These are phyloP conservation scores for Guaruba guarouba DNA, from an alignment of 2,113 vertebrate species.

Conservation along the genomic window DNA sequence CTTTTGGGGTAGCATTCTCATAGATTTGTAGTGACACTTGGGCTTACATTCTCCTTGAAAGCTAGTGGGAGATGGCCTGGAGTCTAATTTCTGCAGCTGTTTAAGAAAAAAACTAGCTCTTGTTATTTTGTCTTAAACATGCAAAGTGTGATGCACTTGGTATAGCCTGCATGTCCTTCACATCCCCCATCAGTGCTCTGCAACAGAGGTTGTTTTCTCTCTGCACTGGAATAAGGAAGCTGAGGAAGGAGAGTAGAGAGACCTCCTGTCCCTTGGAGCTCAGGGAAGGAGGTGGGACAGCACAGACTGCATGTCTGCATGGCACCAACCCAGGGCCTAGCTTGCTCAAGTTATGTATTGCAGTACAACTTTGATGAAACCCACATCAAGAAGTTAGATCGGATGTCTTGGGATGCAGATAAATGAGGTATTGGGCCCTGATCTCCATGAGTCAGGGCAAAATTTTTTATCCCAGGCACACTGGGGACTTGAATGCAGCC, in stretches of 20 bases:
- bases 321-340: neutral
- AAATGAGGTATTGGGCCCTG: neutral
- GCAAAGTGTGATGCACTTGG: accelerated
- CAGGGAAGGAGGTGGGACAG: neutral
- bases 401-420: neutral
- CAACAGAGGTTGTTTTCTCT: neutral
- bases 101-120: neutral
- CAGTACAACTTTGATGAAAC: neutral
- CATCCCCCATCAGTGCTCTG: neutral
- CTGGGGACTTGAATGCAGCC: neutral
- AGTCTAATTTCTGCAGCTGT: neutral
- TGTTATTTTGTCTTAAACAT: neutral
- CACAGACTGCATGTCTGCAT: accelerated
- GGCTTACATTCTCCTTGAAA: neutral
- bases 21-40: neutral
- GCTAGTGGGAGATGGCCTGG: neutral
- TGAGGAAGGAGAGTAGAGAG: neutral
- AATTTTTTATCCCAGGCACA: neutral
- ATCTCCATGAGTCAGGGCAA: neutral
- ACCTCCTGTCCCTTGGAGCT: neutral
- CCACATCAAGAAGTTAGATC: neutral
- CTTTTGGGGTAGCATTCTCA: neutral
- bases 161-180: neutral
- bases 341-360: neutral
- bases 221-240: neutral